Base-by-base conservation (phyloP, 2,113 vertebrate species). In the Cygnus buccinator region DNA sequence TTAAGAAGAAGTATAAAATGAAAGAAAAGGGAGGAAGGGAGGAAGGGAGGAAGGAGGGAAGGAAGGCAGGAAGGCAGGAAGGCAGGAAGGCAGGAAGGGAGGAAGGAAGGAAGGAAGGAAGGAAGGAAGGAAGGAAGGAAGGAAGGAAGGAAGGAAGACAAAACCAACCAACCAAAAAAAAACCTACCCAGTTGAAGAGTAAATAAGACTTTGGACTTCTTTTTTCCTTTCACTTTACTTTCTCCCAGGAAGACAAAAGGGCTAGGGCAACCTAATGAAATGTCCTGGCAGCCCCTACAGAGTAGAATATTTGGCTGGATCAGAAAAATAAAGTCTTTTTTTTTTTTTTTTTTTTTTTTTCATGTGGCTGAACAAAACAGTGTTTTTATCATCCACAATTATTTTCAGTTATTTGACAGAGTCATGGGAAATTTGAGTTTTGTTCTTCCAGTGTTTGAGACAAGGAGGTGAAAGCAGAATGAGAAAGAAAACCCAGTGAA, bases 131-230 rank as follows among this genome's bases (percentile, higher is more conserved):
- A 44, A 44, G 43, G 43, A 44, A 44, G 43, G 43, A 43, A 43
- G 43, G 43, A 43, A 43, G 43, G 43, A 43, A 43, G 43, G 44
- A 46, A 46, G 44, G 18, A 48, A 48, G 44, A 44, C 43, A 16
- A 44, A 44, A 48, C 46, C 46, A 46, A 46, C 46, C 28, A 70
- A 74, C 52, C 7, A 13, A n/a, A 59, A 59, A 31, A 5, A 5
- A 0, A 57, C 18, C 14, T 19, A 62, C 5, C 9, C 7, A 20
- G 2, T 1, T 6, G 50, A 37, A 67, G 12, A 58, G 58, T 35
- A 63, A 68, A 77, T 4, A n/a, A 44, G 13, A 26, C 22, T 85
- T 44, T 57, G 26, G 8, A 7, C 1, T 67, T 72, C 33, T 77
- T 75, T 46, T 66, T 52, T 23, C 48, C 48, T 50, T 63, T 33